phyloP scores from a whole-genome alignment of 1,140 invertebrate species.

The Drosophila gunungcola region DNA sequence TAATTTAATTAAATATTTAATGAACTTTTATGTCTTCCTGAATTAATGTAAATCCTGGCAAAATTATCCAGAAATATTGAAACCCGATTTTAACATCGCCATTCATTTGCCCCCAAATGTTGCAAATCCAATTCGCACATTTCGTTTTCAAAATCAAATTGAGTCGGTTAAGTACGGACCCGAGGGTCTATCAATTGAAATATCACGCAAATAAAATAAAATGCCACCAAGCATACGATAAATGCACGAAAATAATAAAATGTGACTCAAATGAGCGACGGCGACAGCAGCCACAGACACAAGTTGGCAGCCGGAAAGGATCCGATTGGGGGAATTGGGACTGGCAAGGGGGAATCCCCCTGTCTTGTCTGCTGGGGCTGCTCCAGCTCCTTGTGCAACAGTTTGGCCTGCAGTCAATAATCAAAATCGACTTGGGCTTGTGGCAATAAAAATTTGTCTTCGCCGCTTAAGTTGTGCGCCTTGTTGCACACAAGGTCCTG shows the following conservation, averaged over 20 bases:
- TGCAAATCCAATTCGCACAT: constrained; percentile 32
- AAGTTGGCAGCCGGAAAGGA: constrained; percentile 27
- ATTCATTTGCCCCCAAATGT: constrained; percentile 10
- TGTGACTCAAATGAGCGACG: constrained; percentile 78
- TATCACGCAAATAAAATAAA: constrained; percentile 82
- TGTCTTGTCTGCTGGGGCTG: constrained; percentile 14
- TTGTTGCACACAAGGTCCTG: constrained; percentile 69
- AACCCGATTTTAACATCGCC: background rate
- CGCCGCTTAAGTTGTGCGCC: constrained; percentile 70
- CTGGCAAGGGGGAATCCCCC: constrained; percentile 1
- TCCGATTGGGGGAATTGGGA: background rate
- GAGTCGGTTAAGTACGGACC: constrained; percentile 21
- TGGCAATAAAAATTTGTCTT: constrained; percentile 69
- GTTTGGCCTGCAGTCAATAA: constrained; percentile 66
- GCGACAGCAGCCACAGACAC: constrained; percentile 58
- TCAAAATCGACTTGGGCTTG: constrained; percentile 68
- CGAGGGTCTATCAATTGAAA: constrained; percentile 73
- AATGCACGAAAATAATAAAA: constrained; percentile 83
- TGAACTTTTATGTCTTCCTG: no score
- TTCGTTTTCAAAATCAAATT: constrained; percentile 31
- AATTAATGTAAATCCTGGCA: background rate
- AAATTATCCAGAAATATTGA: background rate
- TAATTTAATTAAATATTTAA: no score
- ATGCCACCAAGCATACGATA: constrained; percentile 72
- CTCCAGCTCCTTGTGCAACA: constrained; percentile 53